Evolutionary conservation across 2,888 invertebrate species (phyloP).

Genomic region (Dasypogon diadema): DNA sequence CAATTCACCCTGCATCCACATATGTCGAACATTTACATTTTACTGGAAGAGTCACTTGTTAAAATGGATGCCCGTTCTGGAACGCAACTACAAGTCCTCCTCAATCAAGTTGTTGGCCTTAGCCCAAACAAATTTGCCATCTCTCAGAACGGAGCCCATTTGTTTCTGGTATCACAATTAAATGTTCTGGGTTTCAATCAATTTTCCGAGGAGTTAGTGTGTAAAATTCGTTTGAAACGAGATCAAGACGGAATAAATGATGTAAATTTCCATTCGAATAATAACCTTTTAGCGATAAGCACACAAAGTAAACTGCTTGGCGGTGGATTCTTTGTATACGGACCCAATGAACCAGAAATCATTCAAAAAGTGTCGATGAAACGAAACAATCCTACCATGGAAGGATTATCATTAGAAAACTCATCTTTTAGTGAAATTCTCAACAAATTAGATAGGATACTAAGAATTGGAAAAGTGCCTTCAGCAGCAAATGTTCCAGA

Average conservation of each 20-base stretch:
- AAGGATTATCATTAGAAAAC: no score
- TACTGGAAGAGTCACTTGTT: neutral
- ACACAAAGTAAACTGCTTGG: neutral
- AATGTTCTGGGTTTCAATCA: slow-evolving; percentile 10
- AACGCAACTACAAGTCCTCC: neutral
- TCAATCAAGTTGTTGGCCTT: neutral
- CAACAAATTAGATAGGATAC: slow-evolving; percentile 23
- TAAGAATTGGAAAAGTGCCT: neutral
- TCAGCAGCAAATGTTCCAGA: neutral
- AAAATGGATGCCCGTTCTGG: slow-evolving; percentile 15
- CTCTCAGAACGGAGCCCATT: neutral
- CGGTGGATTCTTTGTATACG: slow-evolving; percentile 3
- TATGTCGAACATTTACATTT: neutral
- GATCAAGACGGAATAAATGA: neutral
- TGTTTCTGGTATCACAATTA: neutral
- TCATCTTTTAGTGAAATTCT: slow-evolving; percentile 21
- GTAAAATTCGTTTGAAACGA: neutral
- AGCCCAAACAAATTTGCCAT: neutral
- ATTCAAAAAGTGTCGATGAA: neutral
- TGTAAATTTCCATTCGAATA: neutral
- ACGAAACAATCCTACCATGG: no score
- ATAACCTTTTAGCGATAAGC: slow-evolving; percentile 10
- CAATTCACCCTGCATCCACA: slow-evolving; percentile 10
- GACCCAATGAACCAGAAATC: neutral
- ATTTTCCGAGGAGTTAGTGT: slow-evolving; percentile 9